Evolutionary conservation across 2,113 vertebrate species (phyloP).

Genomic region (Pagrus major): DNA sequence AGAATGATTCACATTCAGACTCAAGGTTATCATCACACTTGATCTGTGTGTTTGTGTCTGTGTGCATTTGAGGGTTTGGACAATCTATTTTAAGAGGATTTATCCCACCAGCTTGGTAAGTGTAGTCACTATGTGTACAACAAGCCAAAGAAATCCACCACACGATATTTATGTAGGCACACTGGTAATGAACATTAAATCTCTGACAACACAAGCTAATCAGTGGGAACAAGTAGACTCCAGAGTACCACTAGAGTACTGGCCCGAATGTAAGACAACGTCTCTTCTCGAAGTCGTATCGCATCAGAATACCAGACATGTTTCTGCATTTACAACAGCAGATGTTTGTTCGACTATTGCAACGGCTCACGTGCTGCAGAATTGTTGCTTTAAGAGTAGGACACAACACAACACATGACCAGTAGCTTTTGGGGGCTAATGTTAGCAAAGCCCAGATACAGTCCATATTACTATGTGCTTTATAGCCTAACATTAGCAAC

Average conservation of each 20-base stretch:
- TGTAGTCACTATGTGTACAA: slow-evolving; percentile 2
- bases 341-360: slow-evolving; percentile 1
- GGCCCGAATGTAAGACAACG: slow-evolving; percentile 55
- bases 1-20: slow-evolving; percentile 42
- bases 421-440: too few relatives aligned
- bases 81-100: slow-evolving; percentile 21
- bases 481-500: too few relatives aligned
- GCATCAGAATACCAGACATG: neutral
- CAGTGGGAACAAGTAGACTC: slow-evolving; percentile 54
- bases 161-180: slow-evolving; percentile 50
- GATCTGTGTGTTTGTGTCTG: slow-evolving; percentile 3
- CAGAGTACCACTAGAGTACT: slow-evolving; percentile 43
- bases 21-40: slow-evolving; percentile 40
- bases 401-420: too few relatives aligned
- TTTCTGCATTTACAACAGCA: neutral
- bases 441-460: too few relatives aligned
- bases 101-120: neutral
- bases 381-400: neutral
- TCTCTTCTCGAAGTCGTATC: neutral
- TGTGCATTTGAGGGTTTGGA: slow-evolving; percentile 1
- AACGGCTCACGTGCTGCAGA: neutral
- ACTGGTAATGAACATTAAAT: slow-evolving; percentile 48
- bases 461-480: too few relatives aligned
- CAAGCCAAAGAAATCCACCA: slow-evolving; percentile 47
- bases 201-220: slow-evolving; percentile 65